These are phyloP conservation scores for Heteromormyrus szaboi DNA, from an alignment of 2,797 vertebrate genomes.

Conservation along the genomic window DNA sequence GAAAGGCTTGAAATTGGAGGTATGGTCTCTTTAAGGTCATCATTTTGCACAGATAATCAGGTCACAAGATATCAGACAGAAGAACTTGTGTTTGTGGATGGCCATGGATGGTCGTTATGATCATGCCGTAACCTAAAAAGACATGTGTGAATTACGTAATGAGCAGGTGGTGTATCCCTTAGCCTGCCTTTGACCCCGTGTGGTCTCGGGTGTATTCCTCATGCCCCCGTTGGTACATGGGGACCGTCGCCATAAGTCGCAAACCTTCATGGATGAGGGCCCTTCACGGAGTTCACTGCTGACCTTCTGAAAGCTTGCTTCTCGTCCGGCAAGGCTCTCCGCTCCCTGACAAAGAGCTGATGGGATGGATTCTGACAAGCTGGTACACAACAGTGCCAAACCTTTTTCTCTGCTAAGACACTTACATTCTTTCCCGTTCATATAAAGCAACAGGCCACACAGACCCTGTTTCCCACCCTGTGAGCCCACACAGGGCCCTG, in stretches of 20 bases:
- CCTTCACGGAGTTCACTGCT: background rate
- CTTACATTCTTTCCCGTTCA: conserved; percentile 21
- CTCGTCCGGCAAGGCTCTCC: background rate
- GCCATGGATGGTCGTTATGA: background rate
- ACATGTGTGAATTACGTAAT: background rate
- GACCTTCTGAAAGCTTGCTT: background rate
- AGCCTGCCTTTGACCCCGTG: background rate
- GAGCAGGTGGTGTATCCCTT: background rate
- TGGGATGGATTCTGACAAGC: conserved; percentile 52
- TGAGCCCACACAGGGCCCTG: conserved; percentile 31
- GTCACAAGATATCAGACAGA: background rate
- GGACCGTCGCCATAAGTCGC: background rate
- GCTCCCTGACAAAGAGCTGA: conserved; percentile 15
- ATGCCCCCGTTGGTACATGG: background rate
- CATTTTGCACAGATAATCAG: background rate
- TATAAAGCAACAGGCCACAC: conserved; percentile 25
- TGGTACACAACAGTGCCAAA: conserved; percentile 35
- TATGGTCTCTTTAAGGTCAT: background rate
- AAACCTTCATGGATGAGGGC: background rate
- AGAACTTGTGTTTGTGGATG: background rate
- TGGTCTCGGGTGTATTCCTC: background rate
- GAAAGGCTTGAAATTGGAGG: background rate
- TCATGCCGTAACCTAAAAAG: background rate
- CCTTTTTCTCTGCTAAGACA: conserved; percentile 35
- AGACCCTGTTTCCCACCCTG: conserved; percentile 42